phyloP scores from a whole-genome alignment of 2,797 vertebrate species.

The Mionectes olivaceus region DNA sequence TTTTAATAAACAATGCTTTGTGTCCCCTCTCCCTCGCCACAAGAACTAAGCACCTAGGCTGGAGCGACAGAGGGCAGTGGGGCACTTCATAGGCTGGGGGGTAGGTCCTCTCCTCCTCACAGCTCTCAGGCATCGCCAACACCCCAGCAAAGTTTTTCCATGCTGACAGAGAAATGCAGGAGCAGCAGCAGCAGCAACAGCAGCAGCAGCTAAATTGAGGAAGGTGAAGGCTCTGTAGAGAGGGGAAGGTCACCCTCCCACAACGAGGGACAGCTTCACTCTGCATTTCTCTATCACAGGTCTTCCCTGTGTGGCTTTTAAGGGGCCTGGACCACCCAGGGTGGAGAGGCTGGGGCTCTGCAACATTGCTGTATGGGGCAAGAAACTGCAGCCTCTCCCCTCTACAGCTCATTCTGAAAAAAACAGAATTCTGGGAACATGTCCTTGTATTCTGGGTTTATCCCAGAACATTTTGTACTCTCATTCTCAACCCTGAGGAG shows the following conservation, averaged over 20 bases:
- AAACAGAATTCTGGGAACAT: fast-evolving
- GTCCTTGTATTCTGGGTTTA: neutral
- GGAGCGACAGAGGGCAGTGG: neutral
- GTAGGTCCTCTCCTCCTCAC: neutral
- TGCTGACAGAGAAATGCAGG: neutral
- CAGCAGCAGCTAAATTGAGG: neutral
- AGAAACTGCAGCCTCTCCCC: neutral
- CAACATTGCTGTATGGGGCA: fast-evolving
- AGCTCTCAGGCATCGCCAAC: fast-evolving
- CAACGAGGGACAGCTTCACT: fast-evolving
- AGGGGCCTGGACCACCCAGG: neutral
- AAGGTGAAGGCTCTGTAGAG: neutral
- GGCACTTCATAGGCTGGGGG: neutral
- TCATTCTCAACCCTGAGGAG: neutral
- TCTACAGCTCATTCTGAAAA: neutral
- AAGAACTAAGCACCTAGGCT: neutral
- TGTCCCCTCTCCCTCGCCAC: neutral
- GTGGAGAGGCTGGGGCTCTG: neutral
- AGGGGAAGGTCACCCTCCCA: neutral
- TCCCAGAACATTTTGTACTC: neutral
- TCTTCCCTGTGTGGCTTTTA: neutral
- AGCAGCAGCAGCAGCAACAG: no score
- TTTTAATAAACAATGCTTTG: neutral
- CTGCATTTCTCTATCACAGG: neutral
- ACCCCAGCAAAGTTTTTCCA: neutral